A percentile compares a stretch with the other conserved stretches of the same genome.
phyloP scores from a whole-genome alignment of 2,113 vertebrate species.

The Rousettus leschenaultii region DNA sequence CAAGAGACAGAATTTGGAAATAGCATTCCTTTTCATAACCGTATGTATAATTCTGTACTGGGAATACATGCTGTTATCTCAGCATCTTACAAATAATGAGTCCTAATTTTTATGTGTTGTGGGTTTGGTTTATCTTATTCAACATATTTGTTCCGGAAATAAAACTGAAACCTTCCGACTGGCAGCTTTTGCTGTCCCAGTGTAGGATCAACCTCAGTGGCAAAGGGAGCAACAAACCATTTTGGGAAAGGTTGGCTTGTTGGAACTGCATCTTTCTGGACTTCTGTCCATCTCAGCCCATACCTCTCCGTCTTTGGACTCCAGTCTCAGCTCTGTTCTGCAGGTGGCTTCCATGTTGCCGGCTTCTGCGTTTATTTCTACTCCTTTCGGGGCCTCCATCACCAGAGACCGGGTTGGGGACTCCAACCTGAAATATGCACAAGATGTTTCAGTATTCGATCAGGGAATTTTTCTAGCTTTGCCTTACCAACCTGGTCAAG shows the following conservation, averaged over 20 bases:
- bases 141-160: not conserved
- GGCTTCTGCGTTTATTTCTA: slow-evolving; percentile 96
- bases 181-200: not conserved
- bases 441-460: not conserved
- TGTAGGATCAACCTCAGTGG: not conserved
- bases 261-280: not conserved
- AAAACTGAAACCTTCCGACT: not conserved
- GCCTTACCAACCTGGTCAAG: not conserved
- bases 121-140: slow-evolving; percentile 22
- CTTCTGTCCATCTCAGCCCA: not conserved
- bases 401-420: slow-evolving; percentile 94
- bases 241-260: not conserved
- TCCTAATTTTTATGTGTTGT: slow-evolving; percentile 43
- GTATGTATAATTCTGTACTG: slow-evolving; percentile 64
- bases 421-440: slow-evolving; percentile 88
- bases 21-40: slow-evolving; percentile 50
- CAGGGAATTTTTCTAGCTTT: not conserved
- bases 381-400: slow-evolving; percentile 97
- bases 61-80: slow-evolving; percentile 65
- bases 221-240: not conserved
- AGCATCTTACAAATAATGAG: slow-evolving; percentile 70
- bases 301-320: slow-evolving; percentile 99
- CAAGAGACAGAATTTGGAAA: slow-evolving; percentile 68
- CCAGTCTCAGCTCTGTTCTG: slow-evolving; percentile 95
- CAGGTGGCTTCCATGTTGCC: slow-evolving; percentile 96